Conservation (phyloP, 2,888 invertebrate species). For the Podotricha telesiphe region DNA sequence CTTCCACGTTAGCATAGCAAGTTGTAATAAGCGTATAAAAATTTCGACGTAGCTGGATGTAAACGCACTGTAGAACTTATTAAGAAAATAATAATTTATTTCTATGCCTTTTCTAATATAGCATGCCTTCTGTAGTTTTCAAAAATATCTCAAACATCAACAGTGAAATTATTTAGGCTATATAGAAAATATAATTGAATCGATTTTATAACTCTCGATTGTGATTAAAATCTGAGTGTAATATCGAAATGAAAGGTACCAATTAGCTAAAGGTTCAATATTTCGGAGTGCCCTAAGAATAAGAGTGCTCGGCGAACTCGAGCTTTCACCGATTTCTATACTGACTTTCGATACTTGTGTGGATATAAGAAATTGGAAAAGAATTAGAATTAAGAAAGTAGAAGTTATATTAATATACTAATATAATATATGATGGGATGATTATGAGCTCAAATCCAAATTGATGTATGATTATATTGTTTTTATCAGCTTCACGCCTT, state of each 20-base stretch:
- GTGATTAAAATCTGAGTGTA: slow-evolving; percentile 12
- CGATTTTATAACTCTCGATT: not conserved
- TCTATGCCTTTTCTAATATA: too few species aligned
- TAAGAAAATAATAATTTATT: too few species aligned
- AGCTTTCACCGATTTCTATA: slow-evolving; percentile 23
- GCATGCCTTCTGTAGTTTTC: not conserved
- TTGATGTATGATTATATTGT: not conserved
- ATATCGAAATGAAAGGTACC: slow-evolving; percentile 42
- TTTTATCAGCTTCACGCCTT: too few species aligned
- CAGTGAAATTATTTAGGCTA: too few species aligned
- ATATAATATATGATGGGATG: not conserved
- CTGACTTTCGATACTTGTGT: slow-evolving; percentile 1
- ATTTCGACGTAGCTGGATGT: too few species aligned
- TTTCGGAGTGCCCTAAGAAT: slow-evolving; percentile 46
- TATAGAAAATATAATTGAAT: too few species aligned
- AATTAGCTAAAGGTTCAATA: slow-evolving; percentile 52
- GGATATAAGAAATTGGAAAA: slow-evolving; percentile 16
- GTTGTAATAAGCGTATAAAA: too few species aligned
- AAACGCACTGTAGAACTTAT: too few species aligned
- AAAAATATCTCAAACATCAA: not conserved
- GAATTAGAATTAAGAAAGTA: too few species aligned
- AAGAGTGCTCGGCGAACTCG: slow-evolving; percentile 22
- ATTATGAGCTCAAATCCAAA: not conserved
- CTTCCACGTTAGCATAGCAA: too few species aligned
- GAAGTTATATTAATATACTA: not conserved